phyloP scores from a whole-genome alignment of 2,888 invertebrate species.

The Helicoverpa assulta region DNA sequence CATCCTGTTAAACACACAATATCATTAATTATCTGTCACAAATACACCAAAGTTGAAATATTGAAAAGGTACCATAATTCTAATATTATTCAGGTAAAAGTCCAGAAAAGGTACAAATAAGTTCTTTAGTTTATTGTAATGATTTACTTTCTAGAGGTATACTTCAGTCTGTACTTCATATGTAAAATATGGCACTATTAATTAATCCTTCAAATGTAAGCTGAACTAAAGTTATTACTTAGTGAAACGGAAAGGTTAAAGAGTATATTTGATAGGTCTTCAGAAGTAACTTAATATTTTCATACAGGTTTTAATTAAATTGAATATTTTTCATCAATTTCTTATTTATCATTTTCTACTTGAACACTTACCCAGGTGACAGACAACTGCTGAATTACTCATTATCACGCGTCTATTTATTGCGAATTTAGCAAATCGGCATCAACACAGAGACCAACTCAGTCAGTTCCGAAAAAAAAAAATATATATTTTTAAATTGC shows the following conservation, averaged over 20 bases:
- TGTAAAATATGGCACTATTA: too few species aligned
- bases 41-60: too few species aligned
- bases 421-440: conserved; percentile 22
- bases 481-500: too few species aligned
- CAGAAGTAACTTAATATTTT: neutral
- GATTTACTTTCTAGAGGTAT: too few species aligned
- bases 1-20: conserved; percentile 17
- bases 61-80: too few species aligned
- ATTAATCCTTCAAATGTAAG: too few species aligned
- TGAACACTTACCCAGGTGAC: conserved; percentile 32
- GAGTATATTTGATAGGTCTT: neutral
- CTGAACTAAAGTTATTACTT: too few species aligned
- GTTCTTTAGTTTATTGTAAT: too few species aligned
- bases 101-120: too few species aligned
- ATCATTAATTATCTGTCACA: too few species aligned
- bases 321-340: neutral
- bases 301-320: neutral
- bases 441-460: conserved; percentile 12
- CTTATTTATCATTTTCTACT: neutral
- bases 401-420: conserved; percentile 41
- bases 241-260: neutral
- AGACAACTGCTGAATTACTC: conserved; percentile 27
- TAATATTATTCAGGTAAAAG: too few species aligned
- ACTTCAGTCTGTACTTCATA: too few species aligned
- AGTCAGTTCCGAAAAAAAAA: neutral